Evolutionary conservation across 2,797 vertebrate genomes (phyloP).

Genomic region (Tokudaia tokunoshimensis): DNA sequence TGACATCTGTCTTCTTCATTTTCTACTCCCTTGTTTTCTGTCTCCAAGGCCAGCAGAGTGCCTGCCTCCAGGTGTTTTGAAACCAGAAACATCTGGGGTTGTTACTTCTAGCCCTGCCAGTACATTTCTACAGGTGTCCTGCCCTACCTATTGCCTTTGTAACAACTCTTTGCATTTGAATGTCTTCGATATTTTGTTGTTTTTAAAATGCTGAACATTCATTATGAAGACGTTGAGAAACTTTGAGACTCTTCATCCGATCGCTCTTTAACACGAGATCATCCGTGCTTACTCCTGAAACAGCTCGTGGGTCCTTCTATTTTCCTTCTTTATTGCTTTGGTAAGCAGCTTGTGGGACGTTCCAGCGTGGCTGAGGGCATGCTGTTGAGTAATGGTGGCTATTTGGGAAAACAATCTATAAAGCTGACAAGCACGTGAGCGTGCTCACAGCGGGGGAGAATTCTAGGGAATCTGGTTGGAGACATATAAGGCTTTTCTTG

Average conservation of each 20-base stretch:
- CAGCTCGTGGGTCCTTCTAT: not conserved
- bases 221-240: not conserved
- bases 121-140: not conserved
- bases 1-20: constrained; percentile 30
- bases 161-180: not conserved
- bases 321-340: not conserved
- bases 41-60: not conserved
- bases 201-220: not conserved
- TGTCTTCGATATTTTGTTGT: not conserved
- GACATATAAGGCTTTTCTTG: constrained; percentile 13
- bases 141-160: not conserved
- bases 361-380: not conserved
- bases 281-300: not conserved
- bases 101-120: not conserved
- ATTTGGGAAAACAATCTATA: not conserved
- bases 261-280: not conserved
- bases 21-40: not conserved
- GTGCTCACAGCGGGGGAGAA: not conserved
- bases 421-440: not conserved
- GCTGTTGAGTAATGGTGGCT: not conserved
- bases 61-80: constrained; percentile 7
- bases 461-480: not conserved
- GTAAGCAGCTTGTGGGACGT: not conserved
- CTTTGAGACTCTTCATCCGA: not conserved
- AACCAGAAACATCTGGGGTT: not conserved